Percentiles rank a stretch among this genome's conserved stretches.
phyloP scores from a whole-genome alignment of 2,113 vertebrate genomes.

The Pseudois nayaur region DNA sequence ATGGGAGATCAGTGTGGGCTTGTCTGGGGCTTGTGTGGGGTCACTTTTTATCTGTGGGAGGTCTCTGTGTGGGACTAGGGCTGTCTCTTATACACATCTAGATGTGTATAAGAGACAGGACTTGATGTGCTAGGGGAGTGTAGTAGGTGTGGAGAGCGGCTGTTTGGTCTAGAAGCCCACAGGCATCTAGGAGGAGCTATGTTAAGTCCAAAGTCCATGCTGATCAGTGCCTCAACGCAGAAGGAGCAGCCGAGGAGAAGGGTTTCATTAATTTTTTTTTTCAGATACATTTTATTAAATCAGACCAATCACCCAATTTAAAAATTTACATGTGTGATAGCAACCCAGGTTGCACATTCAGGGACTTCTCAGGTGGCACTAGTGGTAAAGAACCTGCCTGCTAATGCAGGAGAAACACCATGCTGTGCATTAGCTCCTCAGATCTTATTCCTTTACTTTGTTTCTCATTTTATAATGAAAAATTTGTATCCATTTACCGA shows the following conservation, averaged over 20 bases:
- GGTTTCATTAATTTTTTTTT: not conserved
- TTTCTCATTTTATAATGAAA: not conserved
- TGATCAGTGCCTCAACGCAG: not conserved
- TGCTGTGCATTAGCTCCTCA: not conserved
- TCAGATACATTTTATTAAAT: constrained; percentile 45
- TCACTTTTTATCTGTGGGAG: no score
- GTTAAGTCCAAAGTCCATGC: not conserved
- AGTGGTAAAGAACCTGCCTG: not conserved
- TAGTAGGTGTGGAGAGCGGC: not conserved
- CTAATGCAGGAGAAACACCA: not conserved
- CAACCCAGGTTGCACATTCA: not conserved
- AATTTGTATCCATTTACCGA: not conserved
- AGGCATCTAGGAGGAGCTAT: not conserved
- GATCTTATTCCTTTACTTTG: not conserved
- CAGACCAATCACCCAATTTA: not conserved
- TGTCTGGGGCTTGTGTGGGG: no score
- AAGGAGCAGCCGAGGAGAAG: not conserved
- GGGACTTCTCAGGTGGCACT: not conserved
- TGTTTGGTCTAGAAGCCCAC: not conserved
- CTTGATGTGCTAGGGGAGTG: not conserved
- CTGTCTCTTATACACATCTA: no score
- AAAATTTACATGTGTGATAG: not conserved
- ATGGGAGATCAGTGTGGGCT: no score
- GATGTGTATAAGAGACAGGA: no score
- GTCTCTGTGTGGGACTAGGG: no score